Conservation (phyloP, 2,888 invertebrate genomes). For the Melanophora roralis region DNA sequence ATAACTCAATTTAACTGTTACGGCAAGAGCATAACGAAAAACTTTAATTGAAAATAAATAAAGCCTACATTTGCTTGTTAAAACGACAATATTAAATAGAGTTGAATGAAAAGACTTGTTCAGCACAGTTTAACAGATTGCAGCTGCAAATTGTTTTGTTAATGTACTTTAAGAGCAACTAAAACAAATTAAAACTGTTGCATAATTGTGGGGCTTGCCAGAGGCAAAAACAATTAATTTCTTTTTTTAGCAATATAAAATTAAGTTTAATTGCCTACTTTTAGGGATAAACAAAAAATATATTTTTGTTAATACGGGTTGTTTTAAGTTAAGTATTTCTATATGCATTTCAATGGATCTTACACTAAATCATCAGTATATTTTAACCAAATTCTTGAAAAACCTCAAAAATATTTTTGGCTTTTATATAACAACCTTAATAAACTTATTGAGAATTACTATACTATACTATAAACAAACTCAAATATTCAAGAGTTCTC, state of each 20-base stretch:
- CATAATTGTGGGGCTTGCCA: neutral
- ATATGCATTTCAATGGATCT: no score
- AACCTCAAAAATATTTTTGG: no score
- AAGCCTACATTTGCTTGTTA: slow-evolving; percentile 24
- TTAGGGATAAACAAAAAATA: neutral
- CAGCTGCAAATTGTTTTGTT: neutral
- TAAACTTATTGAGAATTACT: no score
- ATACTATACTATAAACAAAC: no score
- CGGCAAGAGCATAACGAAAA: neutral
- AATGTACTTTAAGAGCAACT: neutral
- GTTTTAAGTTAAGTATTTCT: no score
- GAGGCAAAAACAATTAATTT: neutral
- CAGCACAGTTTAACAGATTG: neutral
- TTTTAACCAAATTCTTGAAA: no score
- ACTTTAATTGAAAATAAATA: slow-evolving; percentile 57
- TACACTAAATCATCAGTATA: no score
- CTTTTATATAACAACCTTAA: no score
- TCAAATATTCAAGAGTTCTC: no score
- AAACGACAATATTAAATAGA: neutral
- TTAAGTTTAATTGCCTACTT: neutral
- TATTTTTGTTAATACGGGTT: no score
- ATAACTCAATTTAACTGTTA: neutral
- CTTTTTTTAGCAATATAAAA: neutral
- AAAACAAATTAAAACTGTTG: slow-evolving; percentile 3
- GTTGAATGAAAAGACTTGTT: neutral